Evolutionary conservation across 2,888 invertebrate genomes (phyloP).

Genomic region (Carterocephalus palaemon): DNA sequence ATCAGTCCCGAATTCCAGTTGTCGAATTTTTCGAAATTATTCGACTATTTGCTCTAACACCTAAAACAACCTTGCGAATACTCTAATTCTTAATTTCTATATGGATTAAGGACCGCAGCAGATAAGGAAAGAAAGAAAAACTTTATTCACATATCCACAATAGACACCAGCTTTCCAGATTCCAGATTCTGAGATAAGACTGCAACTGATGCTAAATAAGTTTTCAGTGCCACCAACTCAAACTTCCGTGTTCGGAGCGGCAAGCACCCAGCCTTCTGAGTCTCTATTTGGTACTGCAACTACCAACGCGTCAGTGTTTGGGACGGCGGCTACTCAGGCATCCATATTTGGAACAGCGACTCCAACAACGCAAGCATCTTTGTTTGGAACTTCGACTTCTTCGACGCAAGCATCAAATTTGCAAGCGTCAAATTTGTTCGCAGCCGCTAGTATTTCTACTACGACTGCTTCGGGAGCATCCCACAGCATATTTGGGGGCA

Average conservation of each 20-base stretch:
- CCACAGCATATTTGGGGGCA: conserved; percentile 62
- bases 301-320: conserved; percentile 38
- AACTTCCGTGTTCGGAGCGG: conserved; percentile 35
- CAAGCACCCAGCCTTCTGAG: conserved; percentile 32
- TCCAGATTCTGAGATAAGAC: too few relatives aligned
- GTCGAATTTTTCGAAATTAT: too few relatives aligned
- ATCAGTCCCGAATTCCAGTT: too few relatives aligned
- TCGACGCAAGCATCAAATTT: conserved; percentile 34
- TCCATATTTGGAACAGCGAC: conserved; percentile 37
- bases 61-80: too few relatives aligned
- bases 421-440: conserved; percentile 48
- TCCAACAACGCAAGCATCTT: conserved; percentile 36
- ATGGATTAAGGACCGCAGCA: too few relatives aligned
- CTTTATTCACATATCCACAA: too few relatives aligned
- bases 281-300: conserved; percentile 32
- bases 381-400: too few relatives aligned
- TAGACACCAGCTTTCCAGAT: too few relatives aligned
- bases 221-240: conserved; percentile 36
- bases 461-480: conserved; percentile 55
- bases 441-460: conserved; percentile 67
- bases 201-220: conserved; percentile 29
- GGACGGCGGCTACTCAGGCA: conserved; percentile 29
- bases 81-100: too few relatives aligned
- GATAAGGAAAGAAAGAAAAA: too few relatives aligned
- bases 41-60: too few relatives aligned